Evolutionary conservation across 2,888 invertebrate species (phyloP), one percentile per base, ranked within the genome.

Genomic region (Tetanocera ferruginea): DNA sequence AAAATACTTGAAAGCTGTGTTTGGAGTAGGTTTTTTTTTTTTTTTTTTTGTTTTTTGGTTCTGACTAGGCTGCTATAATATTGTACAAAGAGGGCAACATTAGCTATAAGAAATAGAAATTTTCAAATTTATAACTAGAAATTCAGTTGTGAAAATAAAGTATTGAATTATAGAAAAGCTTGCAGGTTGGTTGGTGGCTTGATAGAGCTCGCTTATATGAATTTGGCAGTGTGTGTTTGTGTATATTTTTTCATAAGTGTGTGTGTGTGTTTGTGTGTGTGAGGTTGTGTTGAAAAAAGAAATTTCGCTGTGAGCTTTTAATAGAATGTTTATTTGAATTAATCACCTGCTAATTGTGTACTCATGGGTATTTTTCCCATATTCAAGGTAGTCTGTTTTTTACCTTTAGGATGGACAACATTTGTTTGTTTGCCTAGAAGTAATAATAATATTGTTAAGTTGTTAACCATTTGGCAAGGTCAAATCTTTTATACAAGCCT

Each of bases 371-470:
- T 87, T 83, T 87, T 88, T 83, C 86, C 87, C 86, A 88, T 82
- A 85, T 87, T 86, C 80, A 87, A 85, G 77, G 84, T 85, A 80
- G 85, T 86, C 84, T 86, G 87, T 85, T 85, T 85, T 84, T 87
- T 88, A 87, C 88, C 87, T 85, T 87, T 87, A 82, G 88, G 87
- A 85, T 87, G 87, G 67, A 87, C 87, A 80, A 87, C 87, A 84
- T 88, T 87, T 82, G 88, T 87, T 82, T 87, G 87, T 82, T 87
- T 87, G 84, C 87, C 87, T 87, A 87, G 82, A 87, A 88, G 82
- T 66, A 72, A 57, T 28, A 69, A 73, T 52, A 69, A 51, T 75
- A 67, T 49, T 55, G 64, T 74, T 52, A 37, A 72, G 51, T 51
- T 49, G 11, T 25, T 72, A 43, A 43, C 43, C 43, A 11, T 43